phyloP scores from a whole-genome alignment of 2,113 vertebrate genomes.

The Ia io region DNA sequence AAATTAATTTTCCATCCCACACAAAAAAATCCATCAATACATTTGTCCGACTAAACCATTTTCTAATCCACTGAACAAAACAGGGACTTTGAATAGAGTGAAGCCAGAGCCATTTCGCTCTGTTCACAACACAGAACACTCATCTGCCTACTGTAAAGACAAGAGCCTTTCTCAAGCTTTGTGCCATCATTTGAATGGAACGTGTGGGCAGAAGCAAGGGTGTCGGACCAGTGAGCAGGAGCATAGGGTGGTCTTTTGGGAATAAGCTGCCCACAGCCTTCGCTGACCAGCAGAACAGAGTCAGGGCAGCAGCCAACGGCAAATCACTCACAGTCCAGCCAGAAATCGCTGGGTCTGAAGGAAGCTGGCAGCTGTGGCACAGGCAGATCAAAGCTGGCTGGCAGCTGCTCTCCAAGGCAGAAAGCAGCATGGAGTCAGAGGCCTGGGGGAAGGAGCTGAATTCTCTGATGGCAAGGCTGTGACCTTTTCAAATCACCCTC shows the following conservation, averaged over 20 bases:
- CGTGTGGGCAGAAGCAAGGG: not conserved
- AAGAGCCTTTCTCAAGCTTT: not conserved
- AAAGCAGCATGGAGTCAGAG: not conserved
- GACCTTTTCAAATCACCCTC: constrained; percentile 4
- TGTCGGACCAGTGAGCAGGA: not conserved
- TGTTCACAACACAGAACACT: not conserved
- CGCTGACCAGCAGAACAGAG: not conserved
- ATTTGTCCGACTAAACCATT: not conserved
- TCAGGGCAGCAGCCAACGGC: not conserved
- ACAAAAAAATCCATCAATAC: not conserved
- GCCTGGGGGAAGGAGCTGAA: not conserved
- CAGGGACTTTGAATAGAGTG: not conserved
- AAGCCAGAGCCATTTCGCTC: not conserved
- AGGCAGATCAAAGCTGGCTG: not conserved
- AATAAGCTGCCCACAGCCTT: not conserved
- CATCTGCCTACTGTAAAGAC: not conserved
- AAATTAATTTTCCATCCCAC: not conserved
- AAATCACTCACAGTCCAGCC: not conserved
- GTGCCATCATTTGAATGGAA: not conserved
- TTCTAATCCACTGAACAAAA: constrained; percentile 36
- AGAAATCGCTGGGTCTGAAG: not conserved
- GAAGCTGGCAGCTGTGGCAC: not conserved
- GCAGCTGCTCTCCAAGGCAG: not conserved
- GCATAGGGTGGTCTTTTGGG: not conserved
- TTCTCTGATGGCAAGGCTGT: not conserved